Evolutionary conservation across 2,797 vertebrate genomes (phyloP).

Genomic region (Hephaestus fuliginosus): DNA sequence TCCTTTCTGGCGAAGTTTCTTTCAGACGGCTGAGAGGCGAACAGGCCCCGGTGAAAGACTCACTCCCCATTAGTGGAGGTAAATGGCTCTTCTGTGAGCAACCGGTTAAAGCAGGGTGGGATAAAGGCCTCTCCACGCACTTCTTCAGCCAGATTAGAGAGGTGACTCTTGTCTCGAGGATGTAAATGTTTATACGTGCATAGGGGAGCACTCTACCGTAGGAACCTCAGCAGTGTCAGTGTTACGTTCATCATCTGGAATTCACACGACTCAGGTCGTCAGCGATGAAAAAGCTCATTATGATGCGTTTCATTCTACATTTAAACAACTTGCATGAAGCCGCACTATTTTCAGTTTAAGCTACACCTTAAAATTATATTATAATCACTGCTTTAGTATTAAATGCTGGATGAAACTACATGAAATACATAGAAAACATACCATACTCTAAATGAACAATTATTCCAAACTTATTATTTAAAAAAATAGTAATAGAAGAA

Average conservation of each 20-base stretch:
- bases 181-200: conserved; percentile 82
- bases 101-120: conserved; percentile 77
- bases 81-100: conserved; percentile 85
- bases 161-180: conserved; percentile 86
- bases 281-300: conserved; percentile 35
- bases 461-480: neutral
- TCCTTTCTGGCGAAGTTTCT: conserved; percentile 78
- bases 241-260: conserved; percentile 51
- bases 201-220: conserved; percentile 65
- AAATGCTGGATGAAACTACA: neutral
- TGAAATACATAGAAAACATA: neutral
- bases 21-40: conserved; percentile 77
- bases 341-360: neutral
- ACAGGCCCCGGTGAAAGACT: conserved; percentile 75
- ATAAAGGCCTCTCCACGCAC: conserved; percentile 83
- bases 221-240: conserved; percentile 52
- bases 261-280: conserved; percentile 24
- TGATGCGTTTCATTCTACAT: conserved; percentile 21
- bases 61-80: conserved; percentile 80
- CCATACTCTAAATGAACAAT: neutral
- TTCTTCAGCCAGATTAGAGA: conserved; percentile 85
- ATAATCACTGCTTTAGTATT: conserved; percentile 2
- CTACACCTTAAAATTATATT: neutral
- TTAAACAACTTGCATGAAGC: conserved; percentile 1
- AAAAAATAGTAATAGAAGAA: neutral